Base-by-base conservation (phyloP, 2,113 vertebrate genomes). In the Phaethon lepturus region DNA sequence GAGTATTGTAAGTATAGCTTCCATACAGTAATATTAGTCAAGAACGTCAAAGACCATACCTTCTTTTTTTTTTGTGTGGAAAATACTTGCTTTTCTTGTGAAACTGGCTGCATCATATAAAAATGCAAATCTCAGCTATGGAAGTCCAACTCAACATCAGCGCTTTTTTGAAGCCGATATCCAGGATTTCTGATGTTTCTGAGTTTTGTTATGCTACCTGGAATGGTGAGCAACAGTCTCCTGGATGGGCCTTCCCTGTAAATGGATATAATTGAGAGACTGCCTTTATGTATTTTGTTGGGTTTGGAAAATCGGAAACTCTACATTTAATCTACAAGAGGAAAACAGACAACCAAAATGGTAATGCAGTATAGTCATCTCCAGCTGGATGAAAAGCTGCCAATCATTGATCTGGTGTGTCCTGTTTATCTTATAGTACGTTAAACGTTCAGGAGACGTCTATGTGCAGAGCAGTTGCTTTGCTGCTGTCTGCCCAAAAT, bases 371-470 rank as follows among this genome's bases (percentile, higher is more conserved):
- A 29, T 72, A 45, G 75, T 50, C 35, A 55, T 67, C 26, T 35
- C 47, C 47, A 66, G 2, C 3, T 66, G 56, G 16, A 24, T 74
- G 50, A 49, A 49, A 62, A 77, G 16, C 10, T 69, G 12, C 45
- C 50, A 62, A 29, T 35, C 0, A 23, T 40, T 38, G n/a, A 24
- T 60, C 23, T 52, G 22, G 9, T 23, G 28, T 52, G 55, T 60
- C 35, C 15, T 7, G 7, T 31, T 74, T 64, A 4, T 33, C 58
- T 63, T 17, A 1, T 0, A 59, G 28, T 18, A 15, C 3, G 1
- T 40, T n/a, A 49, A 50, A 19, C 5, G 5, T 58, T 69, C 50
- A 53, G 55, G 73, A 66, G 59, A 35, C 25, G 9, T 17, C 35
- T 35, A 0, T 20, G 35, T 40, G 40, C 40, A 10, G 40, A 69